A percentile compares a stretch with the other conserved stretches of the same genome.
Evolutionary conservation across 2,888 invertebrate genomes (phyloP).

Genomic region (Pogonocherus hispidulus): DNA sequence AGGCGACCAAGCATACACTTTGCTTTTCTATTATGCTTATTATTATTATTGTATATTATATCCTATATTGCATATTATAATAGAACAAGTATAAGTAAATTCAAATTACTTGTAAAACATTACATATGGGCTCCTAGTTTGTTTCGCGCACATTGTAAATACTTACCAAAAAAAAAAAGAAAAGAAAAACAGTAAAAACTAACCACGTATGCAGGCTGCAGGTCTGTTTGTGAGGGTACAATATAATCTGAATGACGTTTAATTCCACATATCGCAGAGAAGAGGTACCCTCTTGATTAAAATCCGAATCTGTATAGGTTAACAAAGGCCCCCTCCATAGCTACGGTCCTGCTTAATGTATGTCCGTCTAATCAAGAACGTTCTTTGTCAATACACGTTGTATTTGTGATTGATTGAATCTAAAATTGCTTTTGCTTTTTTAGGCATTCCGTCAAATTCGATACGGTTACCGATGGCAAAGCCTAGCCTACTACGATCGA

Average conservation of each 20-base stretch:
- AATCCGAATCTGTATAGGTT: slow-evolving; percentile 64
- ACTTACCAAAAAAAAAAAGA: slow-evolving; percentile 18
- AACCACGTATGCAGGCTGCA: slow-evolving; percentile 46
- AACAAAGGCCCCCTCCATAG: slow-evolving; percentile 63
- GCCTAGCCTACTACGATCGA: slow-evolving; percentile 16
- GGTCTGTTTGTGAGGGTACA: slow-evolving; percentile 63
- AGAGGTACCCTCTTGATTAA: slow-evolving; percentile 66
- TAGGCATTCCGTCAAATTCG: slow-evolving; percentile 32
- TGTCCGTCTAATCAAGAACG: slow-evolving; percentile 66
- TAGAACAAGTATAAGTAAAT: too few relatives aligned
- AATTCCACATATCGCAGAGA: slow-evolving; percentile 65
- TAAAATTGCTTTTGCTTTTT: slow-evolving; percentile 65
- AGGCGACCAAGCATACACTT: too few relatives aligned
- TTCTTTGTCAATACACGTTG: slow-evolving; percentile 65
- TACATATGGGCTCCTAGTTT: too few relatives aligned
- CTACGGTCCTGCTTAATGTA: slow-evolving; percentile 59
- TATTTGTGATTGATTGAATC: slow-evolving; percentile 67
- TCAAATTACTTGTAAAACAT: too few relatives aligned
- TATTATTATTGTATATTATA: too few relatives aligned
- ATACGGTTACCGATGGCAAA: slow-evolving; percentile 32
- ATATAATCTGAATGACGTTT: slow-evolving; percentile 65
- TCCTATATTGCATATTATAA: too few relatives aligned
- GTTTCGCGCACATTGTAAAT: neutral
- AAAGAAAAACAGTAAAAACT: slow-evolving; percentile 30
- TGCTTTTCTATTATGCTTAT: too few relatives aligned